Evolutionary conservation across 2,888 invertebrate genomes (phyloP).

Genomic region (Tryphoninae sp.): DNA sequence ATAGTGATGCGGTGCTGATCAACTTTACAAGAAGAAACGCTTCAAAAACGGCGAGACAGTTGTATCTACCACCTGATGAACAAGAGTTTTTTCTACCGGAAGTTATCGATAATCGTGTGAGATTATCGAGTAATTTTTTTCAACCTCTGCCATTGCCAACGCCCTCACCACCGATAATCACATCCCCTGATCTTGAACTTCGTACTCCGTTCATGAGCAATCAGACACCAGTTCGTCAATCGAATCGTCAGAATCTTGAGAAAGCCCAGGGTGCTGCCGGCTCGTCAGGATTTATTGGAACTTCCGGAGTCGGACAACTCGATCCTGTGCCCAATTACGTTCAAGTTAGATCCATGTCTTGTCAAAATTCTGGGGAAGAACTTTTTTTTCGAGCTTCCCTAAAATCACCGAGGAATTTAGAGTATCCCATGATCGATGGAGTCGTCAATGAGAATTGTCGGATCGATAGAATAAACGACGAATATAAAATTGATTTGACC

Average conservation of each 20-base stretch:
- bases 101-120: constrained; percentile 72
- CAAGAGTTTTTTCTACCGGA: constrained; percentile 69
- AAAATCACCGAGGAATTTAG: constrained; percentile 56
- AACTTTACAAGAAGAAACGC: constrained; percentile 68
- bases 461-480: constrained; percentile 65
- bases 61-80: constrained; percentile 68
- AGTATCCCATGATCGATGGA: constrained; percentile 71
- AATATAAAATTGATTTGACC: constrained; percentile 81
- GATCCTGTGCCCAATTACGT: constrained; percentile 54
- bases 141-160: constrained; percentile 34
- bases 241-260: constrained; percentile 35
- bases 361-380: constrained; percentile 70
- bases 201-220: constrained; percentile 51
- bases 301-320: constrained; percentile 26
- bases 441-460: constrained; percentile 65
- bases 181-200: constrained; percentile 55
- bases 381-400: constrained; percentile 72
- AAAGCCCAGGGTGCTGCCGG: background rate
- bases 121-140: constrained; percentile 39
- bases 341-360: constrained; percentile 72
- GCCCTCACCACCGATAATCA: constrained; percentile 15
- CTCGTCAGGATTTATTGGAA: constrained; percentile 24
- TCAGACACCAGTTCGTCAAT: constrained; percentile 15
- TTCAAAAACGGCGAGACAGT: constrained; percentile 61
- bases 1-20: constrained; percentile 65